These are phyloP conservation scores for Babyrousa celebensis DNA, from an alignment of 2,797 vertebrate species.

Conservation along the genomic window DNA sequence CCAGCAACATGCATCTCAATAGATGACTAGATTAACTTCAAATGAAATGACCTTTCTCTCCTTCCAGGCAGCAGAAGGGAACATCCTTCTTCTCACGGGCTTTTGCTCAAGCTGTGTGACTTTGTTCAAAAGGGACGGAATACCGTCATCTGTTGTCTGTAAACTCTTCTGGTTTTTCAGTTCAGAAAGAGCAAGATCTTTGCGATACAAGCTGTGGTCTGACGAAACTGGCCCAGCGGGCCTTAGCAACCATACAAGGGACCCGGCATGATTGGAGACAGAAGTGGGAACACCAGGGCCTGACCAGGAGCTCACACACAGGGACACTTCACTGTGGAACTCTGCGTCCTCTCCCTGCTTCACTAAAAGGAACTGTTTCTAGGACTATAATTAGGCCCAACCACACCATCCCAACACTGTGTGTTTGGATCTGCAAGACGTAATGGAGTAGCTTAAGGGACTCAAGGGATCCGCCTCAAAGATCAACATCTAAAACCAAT, in stretches of 20 bases:
- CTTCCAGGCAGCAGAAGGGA: constrained; percentile 16
- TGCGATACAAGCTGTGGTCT: constrained; percentile 26
- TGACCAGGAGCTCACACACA: neutral
- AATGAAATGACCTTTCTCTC: constrained; percentile 81
- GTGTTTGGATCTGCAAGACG: neutral
- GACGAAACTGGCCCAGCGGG: neutral
- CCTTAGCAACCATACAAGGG: neutral
- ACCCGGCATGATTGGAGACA: neutral
- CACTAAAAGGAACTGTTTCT: neutral
- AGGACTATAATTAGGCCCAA: neutral
- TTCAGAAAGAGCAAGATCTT: constrained; percentile 22
- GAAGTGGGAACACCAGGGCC: neutral
- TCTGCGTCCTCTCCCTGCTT: neutral
- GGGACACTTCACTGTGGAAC: neutral
- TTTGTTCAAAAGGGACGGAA: constrained; percentile 38
- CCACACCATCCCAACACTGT: neutral
- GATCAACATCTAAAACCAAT: constrained; percentile 56
- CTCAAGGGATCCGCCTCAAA: neutral
- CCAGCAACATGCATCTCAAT: constrained; percentile 81
- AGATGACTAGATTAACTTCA: constrained; percentile 77
- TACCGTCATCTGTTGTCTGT: neutral
- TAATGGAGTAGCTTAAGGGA: neutral
- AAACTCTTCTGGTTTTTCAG: constrained; percentile 27
- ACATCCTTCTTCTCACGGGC: neutral
- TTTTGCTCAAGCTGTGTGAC: neutral